phyloP scores from a whole-genome alignment of 2,797 vertebrate species.

The Botia almorhae region DNA sequence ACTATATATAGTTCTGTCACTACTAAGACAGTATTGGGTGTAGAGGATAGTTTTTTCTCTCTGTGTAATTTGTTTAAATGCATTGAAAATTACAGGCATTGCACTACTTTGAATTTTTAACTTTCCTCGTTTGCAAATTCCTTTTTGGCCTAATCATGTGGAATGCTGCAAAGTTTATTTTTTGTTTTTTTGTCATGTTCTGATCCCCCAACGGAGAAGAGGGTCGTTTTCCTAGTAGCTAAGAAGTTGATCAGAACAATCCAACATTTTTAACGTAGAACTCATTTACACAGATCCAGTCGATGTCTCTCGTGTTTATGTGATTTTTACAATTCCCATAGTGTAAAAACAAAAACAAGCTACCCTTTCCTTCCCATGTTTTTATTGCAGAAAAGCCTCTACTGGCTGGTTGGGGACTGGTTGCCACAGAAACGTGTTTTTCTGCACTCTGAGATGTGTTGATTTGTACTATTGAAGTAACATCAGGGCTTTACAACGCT shows the following conservation, averaged over 20 bases:
- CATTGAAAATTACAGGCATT: constrained; percentile 66
- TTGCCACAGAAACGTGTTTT: constrained; percentile 45
- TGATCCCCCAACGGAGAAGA: constrained; percentile 53
- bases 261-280: constrained; percentile 42
- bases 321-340: constrained; percentile 36
- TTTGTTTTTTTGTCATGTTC: constrained; percentile 44
- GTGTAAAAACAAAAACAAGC: constrained; percentile 7
- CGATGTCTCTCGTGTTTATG: constrained; percentile 41
- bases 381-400: constrained; percentile 30
- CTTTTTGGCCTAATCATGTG: constrained; percentile 57
- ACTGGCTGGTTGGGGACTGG: constrained; percentile 18
- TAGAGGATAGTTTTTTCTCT: constrained; percentile 44
- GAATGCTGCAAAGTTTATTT: constrained; percentile 50
- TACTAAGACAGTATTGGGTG: constrained; percentile 63
- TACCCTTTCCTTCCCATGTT: constrained; percentile 11
- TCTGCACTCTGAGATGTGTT: constrained; percentile 49
- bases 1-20: constrained; percentile 48
- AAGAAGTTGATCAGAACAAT: constrained; percentile 40
- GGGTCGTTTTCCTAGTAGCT: constrained; percentile 41
- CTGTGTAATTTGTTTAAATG: constrained; percentile 59
- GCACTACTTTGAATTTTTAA: constrained; percentile 66
- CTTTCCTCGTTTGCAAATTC: constrained; percentile 48
- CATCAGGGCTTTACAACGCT: constrained; percentile 66
- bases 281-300: constrained; percentile 48
- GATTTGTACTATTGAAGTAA: constrained; percentile 50